Percentiles rank a stretch among this genome's conserved stretches.
These are phyloP conservation scores for Gnathonemus longibarbis DNA, from an alignment of 2,113 vertebrate species.

Conservation along the genomic window DNA sequence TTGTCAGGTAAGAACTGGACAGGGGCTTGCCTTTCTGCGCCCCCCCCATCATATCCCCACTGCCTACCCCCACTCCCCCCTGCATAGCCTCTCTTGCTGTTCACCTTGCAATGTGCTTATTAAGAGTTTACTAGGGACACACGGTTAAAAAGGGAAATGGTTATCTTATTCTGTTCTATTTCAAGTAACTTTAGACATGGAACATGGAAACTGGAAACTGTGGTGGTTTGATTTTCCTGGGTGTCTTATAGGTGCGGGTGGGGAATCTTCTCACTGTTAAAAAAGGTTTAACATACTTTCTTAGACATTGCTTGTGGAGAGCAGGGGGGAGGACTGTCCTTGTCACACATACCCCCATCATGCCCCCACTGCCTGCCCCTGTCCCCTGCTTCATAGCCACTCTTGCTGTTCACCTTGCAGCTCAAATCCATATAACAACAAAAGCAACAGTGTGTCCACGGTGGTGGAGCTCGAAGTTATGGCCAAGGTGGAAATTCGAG, in stretches of 20 bases:
- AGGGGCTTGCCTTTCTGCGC: neutral
- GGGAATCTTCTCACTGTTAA: neutral
- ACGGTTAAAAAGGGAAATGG: neutral
- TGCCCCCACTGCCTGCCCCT: neutral
- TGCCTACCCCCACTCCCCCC: neutral
- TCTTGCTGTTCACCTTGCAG: slow-evolving; percentile 43
- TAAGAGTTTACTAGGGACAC: neutral
- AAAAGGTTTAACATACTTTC: neutral
- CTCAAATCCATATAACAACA: slow-evolving; percentile 64
- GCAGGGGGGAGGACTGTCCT: neutral
- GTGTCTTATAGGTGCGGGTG: neutral
- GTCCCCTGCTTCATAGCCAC: neutral
- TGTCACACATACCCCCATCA: neutral
- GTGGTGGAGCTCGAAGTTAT: slow-evolving; percentile 64
- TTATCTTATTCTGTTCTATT: neutral
- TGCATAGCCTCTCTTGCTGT: neutral
- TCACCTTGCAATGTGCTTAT: neutral
- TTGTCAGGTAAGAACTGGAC: slow-evolving; percentile 58
- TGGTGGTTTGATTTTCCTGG: neutral
- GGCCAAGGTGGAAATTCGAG: slow-evolving; percentile 73
- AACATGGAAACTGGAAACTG: neutral
- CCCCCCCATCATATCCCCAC: neutral
- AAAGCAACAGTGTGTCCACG: slow-evolving; percentile 57
- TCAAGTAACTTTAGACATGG: neutral
- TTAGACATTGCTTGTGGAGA: neutral